phyloP scores from a whole-genome alignment of 2,113 vertebrate species.

The Callipepla californica region DNA sequence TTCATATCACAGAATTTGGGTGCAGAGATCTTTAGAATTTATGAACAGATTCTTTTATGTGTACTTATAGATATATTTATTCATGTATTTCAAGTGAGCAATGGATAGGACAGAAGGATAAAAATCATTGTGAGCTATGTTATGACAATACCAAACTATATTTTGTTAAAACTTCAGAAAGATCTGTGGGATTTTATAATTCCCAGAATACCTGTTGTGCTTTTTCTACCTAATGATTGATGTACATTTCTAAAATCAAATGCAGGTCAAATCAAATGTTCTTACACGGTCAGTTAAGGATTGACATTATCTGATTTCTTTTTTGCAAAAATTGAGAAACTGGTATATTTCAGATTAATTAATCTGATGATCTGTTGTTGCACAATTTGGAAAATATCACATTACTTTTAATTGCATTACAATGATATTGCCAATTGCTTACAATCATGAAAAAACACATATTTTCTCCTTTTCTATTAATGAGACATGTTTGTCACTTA shows the following conservation, averaged over 20 bases:
- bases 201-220: rapidly evolving
- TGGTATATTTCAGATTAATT: background rate
- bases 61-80: background rate
- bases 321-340: background rate
- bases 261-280: background rate
- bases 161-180: background rate
- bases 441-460: background rate
- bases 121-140: background rate
- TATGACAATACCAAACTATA: background rate
- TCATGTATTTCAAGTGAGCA: background rate
- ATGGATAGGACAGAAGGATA: background rate
- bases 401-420: background rate
- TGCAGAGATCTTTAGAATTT: background rate
- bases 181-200: background rate
- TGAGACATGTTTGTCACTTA: background rate
- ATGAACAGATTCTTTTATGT: background rate
- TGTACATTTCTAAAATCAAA: background rate
- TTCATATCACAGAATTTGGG: background rate
- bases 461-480: slow-evolving; percentile 9
- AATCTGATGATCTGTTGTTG: background rate
- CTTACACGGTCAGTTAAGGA: background rate
- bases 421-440: background rate
- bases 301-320: background rate
- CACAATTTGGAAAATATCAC: background rate
- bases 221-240: background rate